Evolutionary conservation across 2,888 invertebrate genomes (phyloP).

Genomic region (Thecocarcelia acutangulata): DNA sequence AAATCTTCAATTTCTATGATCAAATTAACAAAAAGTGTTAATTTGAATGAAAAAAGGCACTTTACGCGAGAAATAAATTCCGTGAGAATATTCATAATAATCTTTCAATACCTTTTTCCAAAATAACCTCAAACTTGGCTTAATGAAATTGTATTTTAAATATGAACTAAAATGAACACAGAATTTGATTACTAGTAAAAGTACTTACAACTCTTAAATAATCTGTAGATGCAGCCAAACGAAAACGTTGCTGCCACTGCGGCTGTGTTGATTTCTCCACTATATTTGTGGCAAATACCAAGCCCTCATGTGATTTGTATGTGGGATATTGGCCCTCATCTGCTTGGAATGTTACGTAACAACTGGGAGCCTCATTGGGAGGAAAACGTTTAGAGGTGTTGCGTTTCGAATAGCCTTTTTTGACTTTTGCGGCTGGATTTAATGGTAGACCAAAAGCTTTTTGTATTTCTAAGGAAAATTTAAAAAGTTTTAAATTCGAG

Average conservation of each 20-base stretch:
- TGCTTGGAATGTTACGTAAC: conserved; percentile 85
- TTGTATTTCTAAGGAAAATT: conserved; percentile 83
- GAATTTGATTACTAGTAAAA: too few relatives aligned
- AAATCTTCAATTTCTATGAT: too few relatives aligned
- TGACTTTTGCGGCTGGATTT: conserved; percentile 75
- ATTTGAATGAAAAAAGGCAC: too few relatives aligned
- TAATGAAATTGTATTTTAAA: too few relatives aligned
- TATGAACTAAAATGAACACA: too few relatives aligned
- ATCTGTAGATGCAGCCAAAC: conserved; percentile 82
- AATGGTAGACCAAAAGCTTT: conserved; percentile 84
- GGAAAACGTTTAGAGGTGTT: conserved; percentile 76
- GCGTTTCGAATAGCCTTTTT: conserved; percentile 75
- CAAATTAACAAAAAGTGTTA: too few relatives aligned
- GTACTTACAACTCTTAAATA: conserved; percentile 83
- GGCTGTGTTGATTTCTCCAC: conserved; percentile 83
- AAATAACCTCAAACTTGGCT: too few relatives aligned
- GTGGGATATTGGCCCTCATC: conserved; percentile 73
- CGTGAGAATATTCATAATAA: too few relatives aligned
- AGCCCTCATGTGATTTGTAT: conserved; percentile 79
- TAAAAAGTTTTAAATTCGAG: conserved; percentile 73
- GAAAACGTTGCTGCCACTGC: conserved; percentile 83
- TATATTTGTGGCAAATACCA: conserved; percentile 82
- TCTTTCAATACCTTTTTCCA: too few relatives aligned
- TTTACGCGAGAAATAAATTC: too few relatives aligned
- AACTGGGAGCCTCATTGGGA: conserved; percentile 83